Base-by-base conservation (phyloP, 2,797 vertebrate species). In the Lithobates sylvaticus region DNA sequence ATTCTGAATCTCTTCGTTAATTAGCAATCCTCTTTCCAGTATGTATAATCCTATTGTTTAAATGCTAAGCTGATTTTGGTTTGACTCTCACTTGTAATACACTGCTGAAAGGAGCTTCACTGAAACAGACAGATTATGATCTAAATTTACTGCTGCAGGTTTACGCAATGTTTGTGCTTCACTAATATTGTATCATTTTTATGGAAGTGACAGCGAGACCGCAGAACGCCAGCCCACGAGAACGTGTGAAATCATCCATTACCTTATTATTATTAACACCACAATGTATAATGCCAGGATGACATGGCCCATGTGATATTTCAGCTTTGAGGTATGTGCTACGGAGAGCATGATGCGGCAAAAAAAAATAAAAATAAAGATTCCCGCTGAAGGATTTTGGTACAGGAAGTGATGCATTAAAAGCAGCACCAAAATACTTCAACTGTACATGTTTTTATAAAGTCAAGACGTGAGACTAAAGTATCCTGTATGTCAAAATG, bases 1-100 rank as follows among this genome's bases (percentile, higher is more conserved):
- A 39, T 47, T 83, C 67, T 81, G 81, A 87, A 67, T 67, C 54
- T 42, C 70, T 78, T 10, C 61, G 76, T 83, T 84, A 73, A 84
- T 87, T 83, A 87, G 86, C 76, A 79, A 75, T 87, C 76, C 81
- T 83, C 86, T 75, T 77, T 87, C 71, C 76, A 79, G 27, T 81
- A 74, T 69, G 13, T 39, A 75, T 78, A 84, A 87, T 87, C 81
- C 76, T 73, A 87, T 84, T 87, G 80, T 78, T 87, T 84, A 68
- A 83, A 79, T 65, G 42, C 29, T 87, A 79, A 87, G 81, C 81
- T 75, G 76, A 83, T 79, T 87, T 78, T 67, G 27, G 26, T 71
- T 70, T 69, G 58, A 76, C 65, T 76, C 72, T 81, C 58, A 75
- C 67, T 74, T 76, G 76, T 54, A 70, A 86, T 81, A 69, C 39